Conservation (phyloP, 2,888 invertebrate genomes). For the Hoplodrina ambigua region DNA sequence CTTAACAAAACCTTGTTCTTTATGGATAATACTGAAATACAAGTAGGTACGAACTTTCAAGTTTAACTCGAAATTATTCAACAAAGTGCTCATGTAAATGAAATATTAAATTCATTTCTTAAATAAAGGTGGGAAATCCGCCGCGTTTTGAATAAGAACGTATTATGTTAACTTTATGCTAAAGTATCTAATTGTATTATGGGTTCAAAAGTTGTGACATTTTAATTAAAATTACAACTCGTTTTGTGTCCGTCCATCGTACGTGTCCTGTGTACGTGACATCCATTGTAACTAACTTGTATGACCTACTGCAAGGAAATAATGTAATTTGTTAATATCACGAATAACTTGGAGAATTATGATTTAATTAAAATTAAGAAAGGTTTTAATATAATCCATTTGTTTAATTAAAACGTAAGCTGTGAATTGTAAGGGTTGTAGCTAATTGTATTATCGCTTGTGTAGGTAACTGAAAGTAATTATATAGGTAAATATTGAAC, state of each 20-base stretch:
- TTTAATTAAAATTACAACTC: slow-evolving; percentile 87
- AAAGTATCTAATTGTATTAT: slow-evolving; percentile 71
- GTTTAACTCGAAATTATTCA: slow-evolving; percentile 49
- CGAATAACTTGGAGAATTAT: slow-evolving; percentile 23
- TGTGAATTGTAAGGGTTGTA: background rate
- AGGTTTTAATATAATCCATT: background rate
- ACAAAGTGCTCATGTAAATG: slow-evolving; percentile 51
- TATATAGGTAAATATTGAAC: background rate
- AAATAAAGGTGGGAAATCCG: slow-evolving; percentile 40
- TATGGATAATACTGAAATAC: slow-evolving; percentile 43
- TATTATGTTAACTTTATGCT: slow-evolving; percentile 62
- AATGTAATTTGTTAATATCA: slow-evolving; percentile 67
- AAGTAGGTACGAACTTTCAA: slow-evolving; percentile 43
- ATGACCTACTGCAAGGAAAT: slow-evolving; percentile 65
- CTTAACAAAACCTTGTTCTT: slow-evolving; percentile 47
- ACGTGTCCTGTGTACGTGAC: slow-evolving; percentile 81
- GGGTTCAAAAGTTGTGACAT: slow-evolving; percentile 83
- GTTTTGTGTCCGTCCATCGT: slow-evolving; percentile 78
- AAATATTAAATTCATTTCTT: slow-evolving; percentile 57
- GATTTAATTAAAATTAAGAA: slow-evolving; percentile 24
- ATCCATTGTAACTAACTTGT: slow-evolving; percentile 77
- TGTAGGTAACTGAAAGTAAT: background rate
- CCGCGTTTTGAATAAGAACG: slow-evolving; percentile 51
- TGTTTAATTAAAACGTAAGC: slow-evolving; percentile 4
- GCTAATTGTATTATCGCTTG: background rate